Evolutionary conservation across 2,888 invertebrate species (phyloP), one percentile per base, ranked within the genome.

Genomic region (Ceratothoa steindachneri): DNA sequence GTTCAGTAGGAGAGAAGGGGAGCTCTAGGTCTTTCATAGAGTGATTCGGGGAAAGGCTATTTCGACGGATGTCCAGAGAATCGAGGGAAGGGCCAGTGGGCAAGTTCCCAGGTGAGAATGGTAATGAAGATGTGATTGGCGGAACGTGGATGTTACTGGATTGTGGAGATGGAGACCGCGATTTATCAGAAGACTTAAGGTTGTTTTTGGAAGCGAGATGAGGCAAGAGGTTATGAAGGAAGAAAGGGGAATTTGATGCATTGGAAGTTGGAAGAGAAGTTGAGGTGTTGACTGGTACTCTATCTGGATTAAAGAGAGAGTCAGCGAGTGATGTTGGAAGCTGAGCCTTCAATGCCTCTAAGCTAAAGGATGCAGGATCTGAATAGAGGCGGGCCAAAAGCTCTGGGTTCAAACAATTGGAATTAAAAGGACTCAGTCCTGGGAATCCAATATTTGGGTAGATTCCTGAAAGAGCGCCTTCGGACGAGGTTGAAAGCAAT

Each of bases 311-410:
- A 75, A 86, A 86, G 82, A 84, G 84, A 69, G 86, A 82, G 81
- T 86, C 86, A 75, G 86, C 86, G 68, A 86, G 81, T 78, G 84
- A 84, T 19, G 86, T 86, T 71, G 87, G 87, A 41, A 85, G 84
- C 72, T 82, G 82, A 81, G 85, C 85, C 81, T 90, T 88, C 73
- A 90, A 86, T 77, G 90, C 90, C 82, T 91, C 91, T 4, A 88
- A 83, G 12, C 81, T 79, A 29, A 83, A 28, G 82, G 81, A 80
- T 71, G 82, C 85, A 0, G 90, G 88, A 70, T 90, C 90, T 2
- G 91, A 91, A 83, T 92, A 93, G 22, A 91, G 87, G 80, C 92
- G 87, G 0, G 92, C 89, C 73, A 94, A 86, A 69, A 93, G 88
- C 82, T 93, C 93, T 73, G 90, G 90, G 84, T 93, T 93, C 60